phyloP scores from a whole-genome alignment of 2,888 invertebrate species.

The Eurois occulta region DNA sequence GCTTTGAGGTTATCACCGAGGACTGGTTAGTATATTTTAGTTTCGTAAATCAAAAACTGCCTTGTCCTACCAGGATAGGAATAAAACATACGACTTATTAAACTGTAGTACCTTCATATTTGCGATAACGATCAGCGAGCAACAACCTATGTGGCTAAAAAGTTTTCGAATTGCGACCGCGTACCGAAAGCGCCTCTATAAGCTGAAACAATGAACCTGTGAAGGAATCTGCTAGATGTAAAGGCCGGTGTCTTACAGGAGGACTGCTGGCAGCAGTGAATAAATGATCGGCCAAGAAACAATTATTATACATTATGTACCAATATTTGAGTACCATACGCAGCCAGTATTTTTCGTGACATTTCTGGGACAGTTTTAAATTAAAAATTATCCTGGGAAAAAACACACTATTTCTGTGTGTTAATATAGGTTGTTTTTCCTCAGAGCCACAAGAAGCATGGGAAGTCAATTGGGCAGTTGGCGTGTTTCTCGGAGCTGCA shows the following conservation, averaged over 20 bases:
- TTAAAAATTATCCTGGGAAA: no score
- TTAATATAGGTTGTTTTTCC: neutral
- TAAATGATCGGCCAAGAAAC: neutral
- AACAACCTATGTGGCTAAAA: neutral
- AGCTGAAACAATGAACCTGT: neutral
- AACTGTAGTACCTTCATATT: no score
- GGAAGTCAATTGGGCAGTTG: slow-evolving; percentile 89
- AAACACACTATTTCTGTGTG: no score
- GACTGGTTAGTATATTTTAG: slow-evolving; percentile 76
- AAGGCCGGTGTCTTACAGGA: neutral
- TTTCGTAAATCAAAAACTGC: no score
- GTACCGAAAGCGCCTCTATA: neutral
- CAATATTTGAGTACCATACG: neutral
- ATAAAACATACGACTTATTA: neutral
- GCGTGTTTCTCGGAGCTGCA: slow-evolving; percentile 93
- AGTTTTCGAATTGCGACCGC: neutral
- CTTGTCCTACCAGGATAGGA: neutral
- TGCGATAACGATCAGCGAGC: no score
- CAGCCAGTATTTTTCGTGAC: neutral
- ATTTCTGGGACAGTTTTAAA: no score
- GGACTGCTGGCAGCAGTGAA: neutral
- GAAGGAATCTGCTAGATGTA: neutral
- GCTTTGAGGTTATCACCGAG: slow-evolving; percentile 82
- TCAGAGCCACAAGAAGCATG: slow-evolving; percentile 87
- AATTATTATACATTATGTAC: neutral